Evolutionary conservation across 2,113 vertebrate species (phyloP).

Genomic region (Aegotheles bennettii): DNA sequence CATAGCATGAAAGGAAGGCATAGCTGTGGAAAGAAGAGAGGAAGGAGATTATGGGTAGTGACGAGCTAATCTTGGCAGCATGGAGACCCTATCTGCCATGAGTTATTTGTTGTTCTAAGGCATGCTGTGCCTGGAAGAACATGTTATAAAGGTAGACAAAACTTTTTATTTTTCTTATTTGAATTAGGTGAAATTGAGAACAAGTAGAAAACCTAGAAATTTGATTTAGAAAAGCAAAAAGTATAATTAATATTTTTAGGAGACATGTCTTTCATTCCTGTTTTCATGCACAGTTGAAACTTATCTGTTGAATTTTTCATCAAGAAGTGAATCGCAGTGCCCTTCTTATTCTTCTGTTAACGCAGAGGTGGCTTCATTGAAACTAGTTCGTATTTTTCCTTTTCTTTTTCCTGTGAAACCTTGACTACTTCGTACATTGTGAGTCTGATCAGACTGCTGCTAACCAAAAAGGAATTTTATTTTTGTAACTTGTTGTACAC

Average conservation of each 20-base stretch:
- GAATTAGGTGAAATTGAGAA: neutral
- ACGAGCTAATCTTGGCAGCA: neutral
- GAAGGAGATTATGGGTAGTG: neutral
- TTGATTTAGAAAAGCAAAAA: neutral
- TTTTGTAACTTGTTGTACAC: neutral
- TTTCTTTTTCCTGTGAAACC: neutral
- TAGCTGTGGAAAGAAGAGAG: neutral
- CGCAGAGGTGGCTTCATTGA: conserved; percentile 30
- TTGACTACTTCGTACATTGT: conserved; percentile 10
- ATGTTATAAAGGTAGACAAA: neutral
- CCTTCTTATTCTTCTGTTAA: neutral
- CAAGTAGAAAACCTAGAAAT: neutral
- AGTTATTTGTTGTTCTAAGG: neutral
- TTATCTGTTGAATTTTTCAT: neutral
- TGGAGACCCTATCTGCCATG: neutral
- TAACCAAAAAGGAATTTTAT: conserved; percentile 12
- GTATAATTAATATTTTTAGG: neutral
- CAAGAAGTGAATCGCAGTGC: neutral
- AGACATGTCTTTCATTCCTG: neutral
- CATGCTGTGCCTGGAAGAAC: neutral
- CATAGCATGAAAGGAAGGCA: neutral
- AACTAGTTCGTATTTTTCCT: conserved; percentile 9
- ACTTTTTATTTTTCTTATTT: neutral
- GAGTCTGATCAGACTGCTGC: conserved; percentile 30
- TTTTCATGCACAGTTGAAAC: neutral